Evolutionary conservation across 2,113 vertebrate genomes (phyloP), one percentile per base, ranked within the genome.

Genomic region (Cochlearius cochlearius): DNA sequence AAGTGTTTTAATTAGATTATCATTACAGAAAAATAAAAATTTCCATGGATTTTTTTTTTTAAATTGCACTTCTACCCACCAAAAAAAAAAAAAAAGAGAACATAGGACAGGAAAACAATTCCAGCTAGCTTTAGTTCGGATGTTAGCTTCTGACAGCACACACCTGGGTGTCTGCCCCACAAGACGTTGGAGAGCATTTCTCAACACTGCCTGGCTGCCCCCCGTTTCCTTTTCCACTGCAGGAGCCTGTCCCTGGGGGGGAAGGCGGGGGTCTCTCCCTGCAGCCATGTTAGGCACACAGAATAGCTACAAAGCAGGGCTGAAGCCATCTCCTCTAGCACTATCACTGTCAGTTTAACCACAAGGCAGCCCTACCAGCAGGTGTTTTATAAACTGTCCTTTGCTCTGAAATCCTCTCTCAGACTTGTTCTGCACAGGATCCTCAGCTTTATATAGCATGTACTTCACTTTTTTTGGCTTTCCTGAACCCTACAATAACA

Each of bases 301-400:
- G 12, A 83, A n/a, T 5, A 73, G 30, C 63, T 50, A 53, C 56
- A 83, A 36, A 52, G 77, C 76, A 67, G 39, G 49, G 45, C 49
- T 64, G 89, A 81, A 71, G 29, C 53, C 18, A 21, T 20, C 60
- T 77, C 41, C 41, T 43, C 63, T 49, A 9, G 50, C 58, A n/a
- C 55, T 32, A 11, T 52, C 60, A 27, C 38, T 66, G 73, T 63
- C 92, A 84, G 94, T 94, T 94, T 91, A 95, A 87, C 93, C 93
- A 88, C 88, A 92, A 39, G 52, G 25, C 88, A 93, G 84, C 41
- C 41, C 30, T 68, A 76, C 47, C 59, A 66, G 63, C 90, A 96
- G 76, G 68, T 95, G 81, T 59, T 82, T 39, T 52, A 68, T 43
- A 74, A 85, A 64, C 72, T 20, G 30, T 50, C 36, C 56, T n/a